Evolutionary conservation across 2,888 invertebrate species (phyloP).

Genomic region (Drosophila meridiana): DNA sequence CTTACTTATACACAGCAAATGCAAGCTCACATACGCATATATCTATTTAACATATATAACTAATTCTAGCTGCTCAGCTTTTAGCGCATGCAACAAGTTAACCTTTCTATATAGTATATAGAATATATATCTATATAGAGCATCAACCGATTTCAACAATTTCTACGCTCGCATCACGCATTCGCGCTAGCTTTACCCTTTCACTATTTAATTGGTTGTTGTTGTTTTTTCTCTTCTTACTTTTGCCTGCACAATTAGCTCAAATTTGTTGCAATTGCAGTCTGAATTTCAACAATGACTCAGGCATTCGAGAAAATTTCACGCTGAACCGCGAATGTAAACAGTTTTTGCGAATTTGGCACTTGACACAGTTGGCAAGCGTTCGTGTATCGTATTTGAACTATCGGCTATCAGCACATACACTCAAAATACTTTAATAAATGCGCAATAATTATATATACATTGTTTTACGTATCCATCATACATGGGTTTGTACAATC

Average conservation of each 20-base stretch:
- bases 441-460: slow-evolving; percentile 63
- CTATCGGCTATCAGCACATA: slow-evolving; percentile 30
- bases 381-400: slow-evolving; percentile 2
- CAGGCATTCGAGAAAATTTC: slow-evolving; percentile 25
- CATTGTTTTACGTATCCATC: slow-evolving; percentile 14
- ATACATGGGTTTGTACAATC: slow-evolving; percentile 22
- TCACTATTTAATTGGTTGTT: slow-evolving; percentile 22
- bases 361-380: slow-evolving; percentile 54
- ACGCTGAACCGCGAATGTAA: slow-evolving; percentile 43
- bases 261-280: slow-evolving; percentile 32
- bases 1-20: slow-evolving; percentile 1
- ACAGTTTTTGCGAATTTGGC: slow-evolving; percentile 58
- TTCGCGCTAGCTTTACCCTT: slow-evolving; percentile 24
- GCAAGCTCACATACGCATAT: not conserved
- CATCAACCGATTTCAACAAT: slow-evolving; percentile 4
- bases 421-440: slow-evolving; percentile 49
- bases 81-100: slow-evolving; percentile 22
- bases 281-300: slow-evolving; percentile 44
- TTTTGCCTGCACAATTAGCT: slow-evolving; percentile 49
- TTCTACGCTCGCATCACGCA: slow-evolving; percentile 42
- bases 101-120: slow-evolving; percentile 21
- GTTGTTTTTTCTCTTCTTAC: not conserved
- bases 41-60: not conserved
- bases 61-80: not conserved
- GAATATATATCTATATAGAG: not conserved